A percentile compares a stretch with the other conserved stretches of the same genome.
These are phyloP conservation scores for Halcyon malimbica DNA, from an alignment of 2,113 vertebrate genomes.

Conservation along the genomic window DNA sequence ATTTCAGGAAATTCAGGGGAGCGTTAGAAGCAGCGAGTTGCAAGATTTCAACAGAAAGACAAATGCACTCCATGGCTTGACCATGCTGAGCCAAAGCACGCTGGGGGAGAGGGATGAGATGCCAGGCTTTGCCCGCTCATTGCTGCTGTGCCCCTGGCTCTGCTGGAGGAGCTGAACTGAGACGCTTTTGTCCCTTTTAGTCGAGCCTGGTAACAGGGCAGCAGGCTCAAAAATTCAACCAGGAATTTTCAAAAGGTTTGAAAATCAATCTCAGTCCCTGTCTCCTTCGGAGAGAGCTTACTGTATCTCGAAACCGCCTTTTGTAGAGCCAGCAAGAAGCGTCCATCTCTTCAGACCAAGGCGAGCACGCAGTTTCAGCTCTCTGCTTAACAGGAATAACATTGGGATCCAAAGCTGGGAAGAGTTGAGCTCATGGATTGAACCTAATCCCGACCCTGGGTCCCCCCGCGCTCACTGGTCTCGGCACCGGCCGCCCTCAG, in stretches of 20 bases:
- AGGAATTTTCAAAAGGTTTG: neutral
- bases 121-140: neutral
- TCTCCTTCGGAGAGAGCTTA: neutral
- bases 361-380: neutral
- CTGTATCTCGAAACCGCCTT: neutral
- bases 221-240: neutral
- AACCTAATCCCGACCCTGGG: neutral
- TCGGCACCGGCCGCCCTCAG: neutral
- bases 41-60: neutral
- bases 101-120: accelerated
- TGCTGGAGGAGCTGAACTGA: neutral
- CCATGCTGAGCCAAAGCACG: accelerated
- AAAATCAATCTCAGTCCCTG: neutral
- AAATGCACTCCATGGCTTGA: neutral
- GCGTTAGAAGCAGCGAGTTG: neutral
- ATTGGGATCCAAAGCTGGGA: neutral
- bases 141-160: neutral
- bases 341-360: neutral
- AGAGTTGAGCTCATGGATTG: neutral
- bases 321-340: neutral
- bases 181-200: neutral
- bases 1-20: neutral
- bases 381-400: neutral
- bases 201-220: neutral
- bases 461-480: neutral